A percentile compares a stretch with the other conserved stretches of the same genome.
Conservation (phyloP, 2,797 vertebrate species). For the Cichlasoma orientale region DNA sequence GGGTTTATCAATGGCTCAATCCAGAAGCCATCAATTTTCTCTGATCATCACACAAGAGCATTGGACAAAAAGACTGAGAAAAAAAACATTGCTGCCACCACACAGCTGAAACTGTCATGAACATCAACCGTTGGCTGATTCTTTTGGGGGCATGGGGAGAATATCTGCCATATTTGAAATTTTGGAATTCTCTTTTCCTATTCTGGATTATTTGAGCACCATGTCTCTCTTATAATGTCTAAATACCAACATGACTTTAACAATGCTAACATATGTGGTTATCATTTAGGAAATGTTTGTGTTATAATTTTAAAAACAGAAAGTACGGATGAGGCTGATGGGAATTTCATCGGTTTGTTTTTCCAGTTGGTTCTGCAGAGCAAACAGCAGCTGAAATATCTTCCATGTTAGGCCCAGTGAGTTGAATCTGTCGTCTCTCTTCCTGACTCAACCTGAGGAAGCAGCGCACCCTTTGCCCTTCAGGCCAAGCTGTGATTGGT, state of each 20-base stretch:
- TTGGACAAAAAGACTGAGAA: background rate
- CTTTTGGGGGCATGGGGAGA: background rate
- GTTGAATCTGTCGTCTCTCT: constrained; percentile 29
- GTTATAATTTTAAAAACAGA: background rate
- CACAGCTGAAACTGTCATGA: no score
- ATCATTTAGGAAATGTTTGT: background rate
- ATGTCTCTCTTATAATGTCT: background rate
- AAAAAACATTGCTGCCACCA: accelerated
- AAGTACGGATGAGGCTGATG: background rate
- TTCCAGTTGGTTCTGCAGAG: constrained; percentile 4
- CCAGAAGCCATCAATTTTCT: accelerated
- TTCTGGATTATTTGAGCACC: background rate
- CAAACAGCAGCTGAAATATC: background rate
- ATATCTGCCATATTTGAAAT: background rate
- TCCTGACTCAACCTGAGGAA: constrained; percentile 20
- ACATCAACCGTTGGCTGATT: background rate
- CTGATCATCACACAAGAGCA: background rate
- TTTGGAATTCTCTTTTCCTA: background rate
- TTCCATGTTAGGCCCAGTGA: constrained; percentile 23
- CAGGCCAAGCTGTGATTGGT: constrained; percentile 20
- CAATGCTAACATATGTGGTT: background rate
- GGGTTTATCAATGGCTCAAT: background rate
- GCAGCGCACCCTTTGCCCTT: constrained; percentile 34
- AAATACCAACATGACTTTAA: background rate
- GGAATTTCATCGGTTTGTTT: background rate